These are phyloP conservation scores for Drosophila nr. medialis DNA, from an alignment of 2,888 invertebrate genomes.

Conservation along the genomic window DNA sequence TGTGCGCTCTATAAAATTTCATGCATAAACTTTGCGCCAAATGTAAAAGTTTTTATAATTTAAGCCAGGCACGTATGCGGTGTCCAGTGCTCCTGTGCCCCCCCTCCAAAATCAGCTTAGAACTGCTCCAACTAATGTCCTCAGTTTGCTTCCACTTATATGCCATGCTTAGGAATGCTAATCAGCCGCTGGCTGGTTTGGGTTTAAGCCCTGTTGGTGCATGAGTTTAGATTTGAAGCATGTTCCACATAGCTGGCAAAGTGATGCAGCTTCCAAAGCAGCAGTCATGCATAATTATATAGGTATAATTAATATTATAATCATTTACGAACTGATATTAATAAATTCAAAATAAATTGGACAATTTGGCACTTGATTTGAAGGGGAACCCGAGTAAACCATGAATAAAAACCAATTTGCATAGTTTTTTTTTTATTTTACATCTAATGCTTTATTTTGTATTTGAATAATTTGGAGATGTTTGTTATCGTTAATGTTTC, in stretches of 20 bases:
- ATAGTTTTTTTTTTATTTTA: slow-evolving; percentile 63
- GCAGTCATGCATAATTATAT: not conserved
- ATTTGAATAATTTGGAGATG: slow-evolving; percentile 68
- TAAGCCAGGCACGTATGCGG: slow-evolving; percentile 75
- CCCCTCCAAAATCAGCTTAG: slow-evolving; percentile 42
- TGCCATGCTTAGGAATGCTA: slow-evolving; percentile 8
- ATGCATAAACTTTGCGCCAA: slow-evolving; percentile 77
- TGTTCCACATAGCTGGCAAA: not conserved
- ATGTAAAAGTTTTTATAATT: slow-evolving; percentile 79
- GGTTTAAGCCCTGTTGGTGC: slow-evolving; percentile 34
- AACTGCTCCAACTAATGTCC: slow-evolving; percentile 50
- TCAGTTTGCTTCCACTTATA: slow-evolving; percentile 29
- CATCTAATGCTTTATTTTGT: slow-evolving; percentile 79
- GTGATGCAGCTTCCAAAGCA: not conserved
- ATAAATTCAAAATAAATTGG: not conserved
- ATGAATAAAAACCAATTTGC: slow-evolving; percentile 34
- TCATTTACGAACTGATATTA: not conserved
- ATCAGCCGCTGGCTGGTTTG: slow-evolving; percentile 1
- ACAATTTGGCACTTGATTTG: not conserved
- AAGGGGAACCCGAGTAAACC: not conserved
- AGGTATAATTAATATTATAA: not conserved
- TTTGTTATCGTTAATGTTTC: slow-evolving; percentile 50
- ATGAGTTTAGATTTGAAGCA: slow-evolving; percentile 1
- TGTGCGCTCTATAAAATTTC: slow-evolving; percentile 74
- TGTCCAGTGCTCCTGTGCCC: slow-evolving; percentile 43